Percentiles rank a stretch among this genome's conserved stretches.
These are phyloP conservation scores for Mesoclemmys tuberculata DNA, from an alignment of 2,113 vertebrate genomes.

Conservation along the genomic window DNA sequence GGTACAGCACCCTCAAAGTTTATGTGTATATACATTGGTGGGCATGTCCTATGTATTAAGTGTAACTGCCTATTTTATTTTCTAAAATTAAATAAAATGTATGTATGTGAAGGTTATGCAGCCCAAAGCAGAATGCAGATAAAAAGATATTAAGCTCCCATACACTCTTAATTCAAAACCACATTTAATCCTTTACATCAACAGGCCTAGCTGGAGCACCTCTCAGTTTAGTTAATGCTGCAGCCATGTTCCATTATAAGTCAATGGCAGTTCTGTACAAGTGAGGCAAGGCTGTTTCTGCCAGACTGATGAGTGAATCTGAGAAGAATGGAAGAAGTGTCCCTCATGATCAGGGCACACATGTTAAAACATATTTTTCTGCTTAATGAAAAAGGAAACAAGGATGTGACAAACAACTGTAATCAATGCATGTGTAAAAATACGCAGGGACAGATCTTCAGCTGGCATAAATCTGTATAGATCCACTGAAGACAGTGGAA, in stretches of 20 bases:
- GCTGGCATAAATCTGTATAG: neutral
- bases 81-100: neutral
- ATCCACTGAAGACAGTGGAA: constrained; percentile 5
- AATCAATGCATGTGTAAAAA: neutral
- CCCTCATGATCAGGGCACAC: neutral
- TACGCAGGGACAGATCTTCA: neutral
- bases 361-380: neutral
- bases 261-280: neutral
- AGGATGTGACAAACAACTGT: neutral
- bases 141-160: too few species aligned
- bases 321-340: constrained; percentile 26
- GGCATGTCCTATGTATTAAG: neutral
- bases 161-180: neutral
- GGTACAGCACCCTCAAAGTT: neutral
- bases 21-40: neutral
- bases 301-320: neutral
- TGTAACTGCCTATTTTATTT: neutral
- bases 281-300: neutral
- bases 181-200: neutral
- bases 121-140: neutral
- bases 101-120: neutral
- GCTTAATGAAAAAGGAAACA: neutral
- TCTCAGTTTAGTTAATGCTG: neutral
- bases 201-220: neutral
- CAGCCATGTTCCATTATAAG: neutral